These are phyloP conservation scores for Scaptodrosophila lebanonensis DNA, from an alignment of 1,140 invertebrate genomes.

Conservation along the genomic window DNA sequence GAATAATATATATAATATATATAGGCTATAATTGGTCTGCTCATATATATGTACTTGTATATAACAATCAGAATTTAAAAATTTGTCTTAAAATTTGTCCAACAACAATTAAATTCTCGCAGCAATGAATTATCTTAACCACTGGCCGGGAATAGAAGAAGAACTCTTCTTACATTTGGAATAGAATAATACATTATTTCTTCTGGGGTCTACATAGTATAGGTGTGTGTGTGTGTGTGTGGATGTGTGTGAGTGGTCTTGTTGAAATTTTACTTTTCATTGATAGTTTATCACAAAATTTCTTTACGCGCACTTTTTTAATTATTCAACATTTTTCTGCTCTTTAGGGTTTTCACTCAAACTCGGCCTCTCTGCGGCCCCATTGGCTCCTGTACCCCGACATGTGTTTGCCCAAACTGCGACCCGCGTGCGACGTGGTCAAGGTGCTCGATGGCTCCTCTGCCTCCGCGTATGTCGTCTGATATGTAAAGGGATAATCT, in stretches of 20 bases:
- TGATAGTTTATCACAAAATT: slow-evolving; percentile 70
- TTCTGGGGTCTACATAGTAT: too few relatives aligned
- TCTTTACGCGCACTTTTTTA: slow-evolving; percentile 16
- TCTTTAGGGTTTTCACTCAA: slow-evolving; percentile 43
- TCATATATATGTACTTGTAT: too few relatives aligned
- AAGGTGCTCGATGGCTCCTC: slow-evolving; percentile 17
- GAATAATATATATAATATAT: too few relatives aligned
- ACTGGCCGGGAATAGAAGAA: too few relatives aligned
- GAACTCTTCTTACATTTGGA: too few relatives aligned
- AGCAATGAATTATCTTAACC: too few relatives aligned
- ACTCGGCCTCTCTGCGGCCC: slow-evolving; percentile 58
- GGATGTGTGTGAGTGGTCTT: too few relatives aligned
- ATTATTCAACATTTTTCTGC: slow-evolving; percentile 20
- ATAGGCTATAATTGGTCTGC: too few relatives aligned
- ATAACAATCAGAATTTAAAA: too few relatives aligned
- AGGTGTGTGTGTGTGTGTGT: slow-evolving; percentile 2
- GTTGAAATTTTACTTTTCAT: slow-evolving; percentile 54
- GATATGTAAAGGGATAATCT: slow-evolving; percentile 75
- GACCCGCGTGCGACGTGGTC: slow-evolving; percentile 35
- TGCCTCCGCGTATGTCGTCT: slow-evolving; percentile 52
- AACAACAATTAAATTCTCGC: too few relatives aligned
- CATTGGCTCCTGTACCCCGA: slow-evolving; percentile 76
- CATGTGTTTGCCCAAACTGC: slow-evolving; percentile 71
- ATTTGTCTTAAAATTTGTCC: too few relatives aligned
- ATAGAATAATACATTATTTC: too few relatives aligned